Evolutionary conservation across 1,140 invertebrate genomes (phyloP).

Genomic region (Neuroterus valhalla): DNA sequence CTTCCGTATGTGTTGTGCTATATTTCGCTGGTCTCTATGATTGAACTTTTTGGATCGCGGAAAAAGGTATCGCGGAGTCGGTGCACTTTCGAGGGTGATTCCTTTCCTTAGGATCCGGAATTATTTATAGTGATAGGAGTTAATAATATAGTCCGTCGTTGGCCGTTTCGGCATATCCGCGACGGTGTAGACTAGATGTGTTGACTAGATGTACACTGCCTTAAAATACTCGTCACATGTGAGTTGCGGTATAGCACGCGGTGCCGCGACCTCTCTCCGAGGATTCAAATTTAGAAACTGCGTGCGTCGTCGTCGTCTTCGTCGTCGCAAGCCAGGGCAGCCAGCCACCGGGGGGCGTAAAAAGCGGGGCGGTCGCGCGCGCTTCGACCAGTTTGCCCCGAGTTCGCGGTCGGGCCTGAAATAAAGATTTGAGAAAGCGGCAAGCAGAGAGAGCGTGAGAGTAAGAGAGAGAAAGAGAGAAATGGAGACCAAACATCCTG

Average conservation of each 20-base stretch:
- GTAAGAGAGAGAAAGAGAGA: slow-evolving; percentile 26
- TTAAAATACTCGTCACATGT: slow-evolving; percentile 59
- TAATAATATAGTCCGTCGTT: slow-evolving; percentile 24
- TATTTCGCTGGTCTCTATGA: no score
- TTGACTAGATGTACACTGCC: slow-evolving; percentile 63
- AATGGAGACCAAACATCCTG: slow-evolving; percentile 29
- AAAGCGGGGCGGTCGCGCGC: slow-evolving; percentile 59
- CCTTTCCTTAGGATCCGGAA: not conserved
- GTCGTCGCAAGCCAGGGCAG: slow-evolving; percentile 25
- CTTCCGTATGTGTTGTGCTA: no score
- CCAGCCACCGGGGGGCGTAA: slow-evolving; percentile 47
- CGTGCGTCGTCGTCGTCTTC: slow-evolving; percentile 42
- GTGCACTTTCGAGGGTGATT: slow-evolving; percentile 3
- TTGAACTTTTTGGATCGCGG: not conserved
- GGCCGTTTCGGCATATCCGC: slow-evolving; percentile 5
- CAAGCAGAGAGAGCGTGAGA: slow-evolving; percentile 40
- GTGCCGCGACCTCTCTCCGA: slow-evolving; percentile 47
- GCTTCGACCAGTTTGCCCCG: slow-evolving; percentile 60
- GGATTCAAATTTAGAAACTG: slow-evolving; percentile 64
- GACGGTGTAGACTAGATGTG: slow-evolving; percentile 56
- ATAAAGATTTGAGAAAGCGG: slow-evolving; percentile 66
- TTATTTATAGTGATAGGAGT: slow-evolving; percentile 21
- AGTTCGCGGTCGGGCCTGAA: slow-evolving; percentile 64
- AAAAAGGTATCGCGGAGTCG: slow-evolving; percentile 1
- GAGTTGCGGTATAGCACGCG: slow-evolving; percentile 43